These are phyloP conservation scores for Peribatodes rhomboidaria DNA, from an alignment of 2,888 invertebrate genomes.

Conservation along the genomic window DNA sequence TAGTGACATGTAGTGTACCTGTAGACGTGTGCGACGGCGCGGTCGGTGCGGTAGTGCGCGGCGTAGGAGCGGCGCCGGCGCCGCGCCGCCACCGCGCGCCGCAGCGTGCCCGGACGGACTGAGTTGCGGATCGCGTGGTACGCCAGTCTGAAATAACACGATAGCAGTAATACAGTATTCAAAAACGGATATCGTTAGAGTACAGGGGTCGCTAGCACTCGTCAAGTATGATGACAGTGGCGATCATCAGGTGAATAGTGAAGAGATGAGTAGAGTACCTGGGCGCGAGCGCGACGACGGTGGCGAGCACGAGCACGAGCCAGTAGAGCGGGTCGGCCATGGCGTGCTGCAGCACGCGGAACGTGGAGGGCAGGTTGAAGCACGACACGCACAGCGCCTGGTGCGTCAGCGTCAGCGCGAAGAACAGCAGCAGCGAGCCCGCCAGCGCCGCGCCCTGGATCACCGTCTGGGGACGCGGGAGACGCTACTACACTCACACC, in stretches of 20 bases:
- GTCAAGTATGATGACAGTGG: too few species aligned
- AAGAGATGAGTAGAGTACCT: too few species aligned
- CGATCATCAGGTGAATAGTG: too few species aligned
- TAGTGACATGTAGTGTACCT: conserved; percentile 51
- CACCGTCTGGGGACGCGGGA: too few species aligned
- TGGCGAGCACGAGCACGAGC: conserved; percentile 91
- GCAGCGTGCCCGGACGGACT: conserved; percentile 91
- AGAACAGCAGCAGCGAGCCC: conserved; percentile 93
- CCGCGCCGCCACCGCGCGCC: conserved; percentile 89
- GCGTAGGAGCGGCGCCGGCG: conserved; percentile 74
- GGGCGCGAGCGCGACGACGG: conserved; percentile 93
- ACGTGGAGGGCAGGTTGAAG: conserved; percentile 94
- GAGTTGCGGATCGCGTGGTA: conserved; percentile 90
- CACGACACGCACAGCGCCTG: conserved; percentile 93
- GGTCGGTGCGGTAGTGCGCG: conserved; percentile 69
- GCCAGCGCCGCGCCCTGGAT: conserved; percentile 92
- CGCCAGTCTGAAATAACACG: conserved; percentile 85
- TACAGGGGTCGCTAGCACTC: too few species aligned
- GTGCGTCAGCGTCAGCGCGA: conserved; percentile 93
- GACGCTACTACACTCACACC: too few species aligned
- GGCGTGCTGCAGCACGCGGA: conserved; percentile 94
- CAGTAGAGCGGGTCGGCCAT: conserved; percentile 92
- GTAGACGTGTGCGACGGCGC: conserved; percentile 66
- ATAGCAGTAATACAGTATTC: neutral
- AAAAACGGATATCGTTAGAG: too few species aligned